These are phyloP conservation scores for Conus ventricosus DNA, from an alignment of 1,140 invertebrate genomes.

Conservation along the genomic window DNA sequence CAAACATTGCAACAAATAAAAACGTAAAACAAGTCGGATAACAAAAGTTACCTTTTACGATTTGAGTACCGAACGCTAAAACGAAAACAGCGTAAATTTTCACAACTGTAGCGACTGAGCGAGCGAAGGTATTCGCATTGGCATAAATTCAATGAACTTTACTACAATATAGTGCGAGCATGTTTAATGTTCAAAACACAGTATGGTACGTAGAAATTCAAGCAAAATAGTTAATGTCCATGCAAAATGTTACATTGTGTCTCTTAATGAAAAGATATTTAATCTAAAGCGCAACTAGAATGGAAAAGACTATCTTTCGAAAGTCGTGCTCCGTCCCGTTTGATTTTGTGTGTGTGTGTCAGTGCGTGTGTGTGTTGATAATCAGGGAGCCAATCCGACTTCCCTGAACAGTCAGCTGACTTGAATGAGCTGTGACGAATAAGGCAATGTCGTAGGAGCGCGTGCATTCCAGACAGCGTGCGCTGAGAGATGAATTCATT, in stretches of 20 bases:
- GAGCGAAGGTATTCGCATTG: background rate
- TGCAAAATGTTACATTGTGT: background rate
- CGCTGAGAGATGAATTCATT: constrained; percentile 3
- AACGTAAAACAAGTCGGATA: background rate
- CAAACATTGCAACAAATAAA: background rate
- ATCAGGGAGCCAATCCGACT: constrained; percentile 41
- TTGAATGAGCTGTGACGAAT: constrained; percentile 52
- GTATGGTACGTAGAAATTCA: background rate
- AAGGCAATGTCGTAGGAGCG: constrained; percentile 60
- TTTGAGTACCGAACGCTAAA: background rate
- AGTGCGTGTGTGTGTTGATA: background rate
- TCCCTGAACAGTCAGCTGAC: constrained; percentile 53
- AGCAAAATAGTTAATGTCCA: background rate
- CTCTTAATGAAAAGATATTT: background rate
- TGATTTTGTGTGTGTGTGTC: background rate
- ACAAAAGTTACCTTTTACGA: background rate
- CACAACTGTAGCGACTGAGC: background rate
- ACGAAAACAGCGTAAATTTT: background rate
- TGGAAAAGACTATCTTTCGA: background rate
- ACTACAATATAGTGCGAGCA: constrained; percentile 11
- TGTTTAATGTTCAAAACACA: background rate
- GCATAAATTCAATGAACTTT: constrained; percentile 31
- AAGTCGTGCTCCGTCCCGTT: constrained; percentile 19
- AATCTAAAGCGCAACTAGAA: background rate
- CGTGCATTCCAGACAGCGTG: constrained; percentile 63